Evolutionary conservation across 2,888 invertebrate species (phyloP).

Genomic region (Eilema griseolum): DNA sequence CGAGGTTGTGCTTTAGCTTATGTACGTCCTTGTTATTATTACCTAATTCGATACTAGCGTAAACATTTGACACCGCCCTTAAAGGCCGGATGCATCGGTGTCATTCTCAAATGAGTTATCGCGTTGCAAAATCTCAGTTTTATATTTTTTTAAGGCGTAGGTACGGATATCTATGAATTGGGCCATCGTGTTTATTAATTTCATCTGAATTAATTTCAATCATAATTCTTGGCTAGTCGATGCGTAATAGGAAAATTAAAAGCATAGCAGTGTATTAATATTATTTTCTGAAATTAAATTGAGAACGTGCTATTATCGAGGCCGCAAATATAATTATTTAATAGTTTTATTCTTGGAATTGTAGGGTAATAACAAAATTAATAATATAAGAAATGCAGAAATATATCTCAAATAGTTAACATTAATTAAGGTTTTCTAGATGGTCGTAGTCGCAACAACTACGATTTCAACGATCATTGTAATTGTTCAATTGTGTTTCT

Average conservation of each 20-base stretch:
- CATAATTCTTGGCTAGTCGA: slow-evolving; percentile 13
- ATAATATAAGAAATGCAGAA: slow-evolving; percentile 15
- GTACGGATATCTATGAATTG: slow-evolving; percentile 36
- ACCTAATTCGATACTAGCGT: slow-evolving; percentile 47
- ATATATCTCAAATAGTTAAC: slow-evolving; percentile 29
- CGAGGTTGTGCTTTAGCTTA: slow-evolving; percentile 69
- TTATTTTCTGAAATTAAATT: slow-evolving; percentile 24
- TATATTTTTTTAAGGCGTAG: slow-evolving; percentile 46
- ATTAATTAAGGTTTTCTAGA: slow-evolving; percentile 24
- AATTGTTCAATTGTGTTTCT: slow-evolving; percentile 62
- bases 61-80: slow-evolving; percentile 73
- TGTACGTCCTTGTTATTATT: slow-evolving; percentile 50
- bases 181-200: slow-evolving; percentile 21
- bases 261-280: slow-evolving; percentile 34
- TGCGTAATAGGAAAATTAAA: slow-evolving; percentile 33
- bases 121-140: slow-evolving; percentile 74
- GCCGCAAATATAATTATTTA: slow-evolving; percentile 3
- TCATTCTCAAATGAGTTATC: slow-evolving; percentile 77
- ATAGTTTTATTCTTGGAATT: neutral
- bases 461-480: slow-evolving; percentile 37
- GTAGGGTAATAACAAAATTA: neutral
- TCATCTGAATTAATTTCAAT: slow-evolving; percentile 21
- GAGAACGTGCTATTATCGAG: neutral
- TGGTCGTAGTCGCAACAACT: slow-evolving; percentile 41
- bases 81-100: slow-evolving; percentile 77